Percentiles rank a stretch among this genome's conserved stretches.
phyloP scores from a whole-genome alignment of 2,797 vertebrate genomes.

The Buceros bicornis region DNA sequence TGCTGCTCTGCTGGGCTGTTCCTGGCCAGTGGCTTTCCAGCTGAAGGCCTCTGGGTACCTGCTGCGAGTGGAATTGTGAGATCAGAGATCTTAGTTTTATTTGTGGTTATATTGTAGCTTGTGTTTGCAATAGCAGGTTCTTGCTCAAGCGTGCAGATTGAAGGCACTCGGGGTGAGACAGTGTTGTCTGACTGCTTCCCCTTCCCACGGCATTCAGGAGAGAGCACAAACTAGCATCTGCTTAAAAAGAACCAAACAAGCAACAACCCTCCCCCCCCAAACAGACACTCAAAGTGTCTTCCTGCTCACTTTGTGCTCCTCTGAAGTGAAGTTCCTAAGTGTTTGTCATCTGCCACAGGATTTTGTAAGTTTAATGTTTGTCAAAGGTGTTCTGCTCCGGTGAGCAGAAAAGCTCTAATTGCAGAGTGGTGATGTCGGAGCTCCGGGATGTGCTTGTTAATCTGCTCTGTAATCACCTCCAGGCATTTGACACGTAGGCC shows the following conservation, averaged over 20 bases:
- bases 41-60: neutral
- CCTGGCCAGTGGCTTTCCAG: neutral
- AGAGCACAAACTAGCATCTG: neutral
- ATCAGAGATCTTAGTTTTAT: neutral
- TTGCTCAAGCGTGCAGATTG: neutral
- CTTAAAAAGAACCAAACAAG: neutral
- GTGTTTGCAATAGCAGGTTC: neutral
- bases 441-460: neutral
- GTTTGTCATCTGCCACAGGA: neutral
- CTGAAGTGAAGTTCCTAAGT: neutral
- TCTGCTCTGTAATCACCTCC: neutral
- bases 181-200: neutral
- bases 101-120: neutral
- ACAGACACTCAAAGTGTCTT: neutral
- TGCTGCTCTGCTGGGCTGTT: neutral
- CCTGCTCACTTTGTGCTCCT: neutral
- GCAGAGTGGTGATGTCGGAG: neutral
- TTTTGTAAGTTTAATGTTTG: neutral
- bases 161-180: neutral
- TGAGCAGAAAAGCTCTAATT: constrained; percentile 4
- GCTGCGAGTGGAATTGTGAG: neutral
- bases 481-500: neutral
- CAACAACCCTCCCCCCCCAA: neutral
- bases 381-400: neutral
- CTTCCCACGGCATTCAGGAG: neutral